A percentile compares a stretch with the other conserved stretches of the same genome.
These are phyloP conservation scores for Bombus picipes DNA, from an alignment of 1,140 invertebrate genomes.

Conservation along the genomic window DNA sequence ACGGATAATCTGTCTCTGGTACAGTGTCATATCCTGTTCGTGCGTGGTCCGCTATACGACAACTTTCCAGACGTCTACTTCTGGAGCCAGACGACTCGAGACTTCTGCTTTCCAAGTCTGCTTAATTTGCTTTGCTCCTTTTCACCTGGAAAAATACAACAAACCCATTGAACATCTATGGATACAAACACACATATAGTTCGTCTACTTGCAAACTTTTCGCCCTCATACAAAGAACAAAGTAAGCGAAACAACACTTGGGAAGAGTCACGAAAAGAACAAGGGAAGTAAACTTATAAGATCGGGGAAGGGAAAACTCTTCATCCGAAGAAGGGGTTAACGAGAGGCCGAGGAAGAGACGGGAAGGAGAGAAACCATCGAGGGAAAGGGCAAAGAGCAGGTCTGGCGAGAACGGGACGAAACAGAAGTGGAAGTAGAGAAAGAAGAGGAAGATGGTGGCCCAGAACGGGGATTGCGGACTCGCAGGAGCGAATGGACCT, in stretches of 20 bases:
- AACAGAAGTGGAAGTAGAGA: not conserved
- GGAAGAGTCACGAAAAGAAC: not conserved
- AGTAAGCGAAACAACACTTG: not conserved
- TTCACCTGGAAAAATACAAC: constrained; percentile 7
- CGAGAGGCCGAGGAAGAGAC: not conserved
- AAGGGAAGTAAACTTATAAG: not conserved
- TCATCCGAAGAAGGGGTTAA: not conserved
- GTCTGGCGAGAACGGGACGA: not conserved
- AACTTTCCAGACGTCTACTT: not conserved
- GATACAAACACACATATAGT: too few species aligned
- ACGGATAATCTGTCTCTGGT: not conserved
- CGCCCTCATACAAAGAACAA: not conserved
- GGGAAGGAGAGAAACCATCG: not conserved
- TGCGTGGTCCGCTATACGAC: not conserved
- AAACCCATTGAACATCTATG: not conserved
- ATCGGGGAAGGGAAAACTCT: not conserved
- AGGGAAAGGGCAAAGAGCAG: not conserved
- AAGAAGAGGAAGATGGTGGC: not conserved
- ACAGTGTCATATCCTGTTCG: not conserved
- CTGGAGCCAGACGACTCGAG: not conserved
- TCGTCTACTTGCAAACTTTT: not conserved
- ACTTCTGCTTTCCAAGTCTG: not conserved
- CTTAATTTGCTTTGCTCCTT: not conserved
- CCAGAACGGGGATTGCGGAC: constrained; percentile 45
- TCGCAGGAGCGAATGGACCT: constrained; percentile 67